Conservation (phyloP, 2,113 vertebrate species). For the Elephantulus edwardii region DNA sequence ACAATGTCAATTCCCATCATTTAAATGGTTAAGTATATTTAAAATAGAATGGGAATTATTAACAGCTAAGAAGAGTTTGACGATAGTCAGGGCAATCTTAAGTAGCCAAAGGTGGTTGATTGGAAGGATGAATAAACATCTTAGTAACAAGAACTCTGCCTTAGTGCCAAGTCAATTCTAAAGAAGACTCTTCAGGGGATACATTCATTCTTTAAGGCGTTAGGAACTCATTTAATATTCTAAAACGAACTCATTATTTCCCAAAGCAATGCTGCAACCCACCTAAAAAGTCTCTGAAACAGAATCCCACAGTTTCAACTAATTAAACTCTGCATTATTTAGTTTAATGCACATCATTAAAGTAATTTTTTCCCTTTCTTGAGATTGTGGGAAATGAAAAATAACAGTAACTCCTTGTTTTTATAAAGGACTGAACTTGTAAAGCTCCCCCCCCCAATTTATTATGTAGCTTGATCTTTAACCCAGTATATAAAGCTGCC, state of each 20-base stretch:
- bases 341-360: slow-evolving; percentile 69
- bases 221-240: slow-evolving; percentile 42
- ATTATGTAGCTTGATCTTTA: neutral
- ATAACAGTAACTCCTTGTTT: slow-evolving; percentile 53
- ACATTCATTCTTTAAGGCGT: slow-evolving; percentile 36
- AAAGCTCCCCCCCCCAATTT: neutral
- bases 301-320: slow-evolving; percentile 65
- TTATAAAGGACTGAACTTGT: slow-evolving; percentile 54
- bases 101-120: neutral
- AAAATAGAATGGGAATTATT: slow-evolving; percentile 31
- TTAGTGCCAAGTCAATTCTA: neutral
- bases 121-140: neutral
- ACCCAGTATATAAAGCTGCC: neutral
- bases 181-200: slow-evolving; percentile 16
- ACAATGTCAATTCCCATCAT: neutral
- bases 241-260: slow-evolving; percentile 61
- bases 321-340: slow-evolving; percentile 75
- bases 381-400: slow-evolving; percentile 31
- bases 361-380: slow-evolving; percentile 65
- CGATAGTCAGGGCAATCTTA: neutral
- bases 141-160: neutral
- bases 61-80: neutral
- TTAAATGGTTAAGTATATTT: slow-evolving; percentile 38
- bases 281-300: slow-evolving; percentile 65
- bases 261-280: slow-evolving; percentile 49